Conservation (phyloP, 1,140 invertebrate species). For the Drosophila paulistorum region DNA sequence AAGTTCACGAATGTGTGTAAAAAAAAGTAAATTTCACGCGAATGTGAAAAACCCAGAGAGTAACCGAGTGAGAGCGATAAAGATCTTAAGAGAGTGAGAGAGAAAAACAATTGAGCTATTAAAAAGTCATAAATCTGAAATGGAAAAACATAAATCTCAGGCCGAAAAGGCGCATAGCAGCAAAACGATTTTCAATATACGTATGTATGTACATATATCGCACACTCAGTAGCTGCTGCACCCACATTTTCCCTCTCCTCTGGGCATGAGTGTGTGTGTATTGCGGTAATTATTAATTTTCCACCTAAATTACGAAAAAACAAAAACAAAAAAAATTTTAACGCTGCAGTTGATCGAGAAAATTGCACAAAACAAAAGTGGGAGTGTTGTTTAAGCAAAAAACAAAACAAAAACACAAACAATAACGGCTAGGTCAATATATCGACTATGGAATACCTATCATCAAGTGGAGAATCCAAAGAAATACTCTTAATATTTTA, state of each 20-base stretch:
- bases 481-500: neutral
- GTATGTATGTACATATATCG: neutral
- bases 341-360: slow-evolving; percentile 66
- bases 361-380: slow-evolving; percentile 54
- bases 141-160: slow-evolving; percentile 79
- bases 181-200: slow-evolving; percentile 62
- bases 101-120: slow-evolving; percentile 75
- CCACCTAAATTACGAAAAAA: slow-evolving; percentile 75
- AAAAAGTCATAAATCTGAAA: slow-evolving; percentile 81
- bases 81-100: slow-evolving; percentile 25
- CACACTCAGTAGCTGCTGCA: no score
- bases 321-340: slow-evolving; percentile 61
- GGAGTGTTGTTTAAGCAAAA: slow-evolving; percentile 22
- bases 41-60: slow-evolving; percentile 70
- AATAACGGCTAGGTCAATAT: slow-evolving; percentile 25
- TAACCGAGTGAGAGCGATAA: slow-evolving; percentile 20
- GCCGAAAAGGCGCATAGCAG: slow-evolving; percentile 56
- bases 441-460: slow-evolving; percentile 41
- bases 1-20: slow-evolving; percentile 60
- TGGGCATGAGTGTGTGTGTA: neutral
- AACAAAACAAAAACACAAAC: slow-evolving; percentile 4
- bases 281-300: slow-evolving; percentile 78
- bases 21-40: slow-evolving; percentile 76
- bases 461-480: neutral
- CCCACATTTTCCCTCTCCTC: no score